phyloP scores from a whole-genome alignment of 30 jellyfish, hydroid and myxozoan genomes.

The Aurelia aurita complex sp. Pacific region DNA sequence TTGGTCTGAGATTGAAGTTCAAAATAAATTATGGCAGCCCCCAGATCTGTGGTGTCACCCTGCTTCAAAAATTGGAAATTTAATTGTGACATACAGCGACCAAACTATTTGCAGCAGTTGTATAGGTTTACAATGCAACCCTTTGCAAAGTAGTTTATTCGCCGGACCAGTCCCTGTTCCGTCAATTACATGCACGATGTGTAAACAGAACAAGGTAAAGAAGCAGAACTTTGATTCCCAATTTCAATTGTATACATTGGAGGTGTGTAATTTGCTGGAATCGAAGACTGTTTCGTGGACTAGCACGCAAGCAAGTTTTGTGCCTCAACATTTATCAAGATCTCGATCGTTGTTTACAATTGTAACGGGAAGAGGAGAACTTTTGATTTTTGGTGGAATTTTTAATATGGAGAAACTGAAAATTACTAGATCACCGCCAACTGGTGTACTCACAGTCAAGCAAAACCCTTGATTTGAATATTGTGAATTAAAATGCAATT shows the following conservation, averaged over 20 bases:
- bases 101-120: conserved; percentile 75
- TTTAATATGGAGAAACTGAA: conserved; percentile 45
- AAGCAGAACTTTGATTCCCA: conserved; percentile 35
- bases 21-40: conserved; percentile 62
- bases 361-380: conserved; percentile 69
- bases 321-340: conserved; percentile 62
- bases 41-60: conserved; percentile 98
- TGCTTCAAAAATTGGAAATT: conserved; percentile 41
- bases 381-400: conserved; percentile 91
- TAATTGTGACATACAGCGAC: conserved; percentile 84
- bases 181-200: conserved; percentile 20
- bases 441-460: conserved; percentile 30
- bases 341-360: conserved; percentile 77
- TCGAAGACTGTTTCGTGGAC: conserved; percentile 57
- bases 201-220: conserved; percentile 29
- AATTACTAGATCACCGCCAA: conserved; percentile 33
- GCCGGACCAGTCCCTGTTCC: conserved; percentile 60
- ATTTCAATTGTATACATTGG: conserved; percentile 83
- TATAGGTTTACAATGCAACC: conserved; percentile 40
- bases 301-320: conserved; percentile 26
- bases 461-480: neutral
- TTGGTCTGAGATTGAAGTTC: conserved; percentile 73
- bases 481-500: no score
- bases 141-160: conserved; percentile 29
- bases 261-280: conserved; percentile 22